Percentiles rank a stretch among this genome's conserved stretches.
phyloP scores from a whole-genome alignment of 2,113 vertebrate species.

The Mirounga angustirostris region DNA sequence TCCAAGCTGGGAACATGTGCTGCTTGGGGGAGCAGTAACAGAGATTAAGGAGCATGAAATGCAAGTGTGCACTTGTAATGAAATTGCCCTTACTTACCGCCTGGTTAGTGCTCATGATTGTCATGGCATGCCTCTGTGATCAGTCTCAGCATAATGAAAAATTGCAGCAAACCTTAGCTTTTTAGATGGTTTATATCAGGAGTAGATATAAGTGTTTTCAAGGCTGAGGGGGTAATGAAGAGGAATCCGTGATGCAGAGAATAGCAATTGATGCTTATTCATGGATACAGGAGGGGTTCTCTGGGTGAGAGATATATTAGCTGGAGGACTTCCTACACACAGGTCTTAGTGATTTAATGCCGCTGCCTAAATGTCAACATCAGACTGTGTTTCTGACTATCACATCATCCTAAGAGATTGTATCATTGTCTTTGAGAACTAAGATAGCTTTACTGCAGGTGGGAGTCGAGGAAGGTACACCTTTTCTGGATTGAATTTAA shows the following conservation, averaged over 20 bases:
- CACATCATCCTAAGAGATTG: not conserved
- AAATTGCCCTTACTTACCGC: slow-evolving; percentile 64
- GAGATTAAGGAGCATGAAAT: slow-evolving; percentile 68
- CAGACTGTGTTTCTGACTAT: not conserved
- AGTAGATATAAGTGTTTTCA: slow-evolving; percentile 59
- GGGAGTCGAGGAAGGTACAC: not conserved
- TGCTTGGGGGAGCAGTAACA: slow-evolving; percentile 56
- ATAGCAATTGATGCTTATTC: slow-evolving; percentile 56
- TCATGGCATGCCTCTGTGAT: slow-evolving; percentile 50
- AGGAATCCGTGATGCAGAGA: slow-evolving; percentile 64
- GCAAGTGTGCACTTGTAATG: slow-evolving; percentile 66
- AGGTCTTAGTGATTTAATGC: slow-evolving; percentile 61
- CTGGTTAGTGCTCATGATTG: slow-evolving; percentile 72
- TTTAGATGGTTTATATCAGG: slow-evolving; percentile 60
- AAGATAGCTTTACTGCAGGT: slow-evolving; percentile 36
- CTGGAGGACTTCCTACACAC: slow-evolving; percentile 7
- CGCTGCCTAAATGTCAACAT: slow-evolving; percentile 29
- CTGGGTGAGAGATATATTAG: not conserved
- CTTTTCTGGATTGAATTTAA: slow-evolving; percentile 33
- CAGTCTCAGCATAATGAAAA: slow-evolving; percentile 70
- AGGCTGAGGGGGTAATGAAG: slow-evolving; percentile 61
- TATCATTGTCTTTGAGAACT: slow-evolving; percentile 43
- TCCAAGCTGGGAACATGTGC: not conserved
- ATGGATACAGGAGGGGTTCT: slow-evolving; percentile 53
- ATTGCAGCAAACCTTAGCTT: slow-evolving; percentile 64